Percentiles rank a stretch among this genome's conserved stretches.
Conservation (phyloP, 1,140 invertebrate species). For the Hyposmocoma kahamanoa region DNA sequence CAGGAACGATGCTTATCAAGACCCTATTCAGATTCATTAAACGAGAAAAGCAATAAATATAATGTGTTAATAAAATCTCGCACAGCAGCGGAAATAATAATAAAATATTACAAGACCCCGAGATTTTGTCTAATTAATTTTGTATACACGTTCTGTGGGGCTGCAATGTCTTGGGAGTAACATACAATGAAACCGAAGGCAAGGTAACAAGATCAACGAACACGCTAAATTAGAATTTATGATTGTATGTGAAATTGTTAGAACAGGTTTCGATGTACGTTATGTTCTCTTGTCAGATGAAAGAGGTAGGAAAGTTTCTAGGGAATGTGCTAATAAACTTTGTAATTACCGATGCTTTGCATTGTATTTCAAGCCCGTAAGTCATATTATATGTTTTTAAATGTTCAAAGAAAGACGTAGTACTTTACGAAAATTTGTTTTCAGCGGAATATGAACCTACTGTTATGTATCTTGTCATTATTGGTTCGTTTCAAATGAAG, state of each 20-base stretch:
- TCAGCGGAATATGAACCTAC: too few species aligned
- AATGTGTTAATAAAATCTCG: constrained; percentile 64
- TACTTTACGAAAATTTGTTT: too few species aligned
- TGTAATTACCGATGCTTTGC: constrained; percentile 23
- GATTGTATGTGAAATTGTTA: constrained; percentile 70
- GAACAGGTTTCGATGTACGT: constrained; percentile 55
- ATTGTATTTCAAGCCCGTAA: constrained; percentile 20
- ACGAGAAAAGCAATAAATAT: constrained; percentile 68
- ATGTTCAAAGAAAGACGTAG: too few species aligned
- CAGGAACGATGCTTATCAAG: constrained; percentile 59
- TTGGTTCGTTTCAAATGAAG: too few species aligned
- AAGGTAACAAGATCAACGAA: constrained; percentile 59
- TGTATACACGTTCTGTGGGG: constrained; percentile 60
- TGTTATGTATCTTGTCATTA: too few species aligned
- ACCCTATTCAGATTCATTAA: constrained; percentile 59
- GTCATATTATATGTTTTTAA: too few species aligned
- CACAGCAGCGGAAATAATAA: constrained; percentile 65
- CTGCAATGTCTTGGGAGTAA: constrained; percentile 63
- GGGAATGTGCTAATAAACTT: constrained; percentile 30
- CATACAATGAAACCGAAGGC: constrained; percentile 59
- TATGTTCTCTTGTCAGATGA: constrained; percentile 30
- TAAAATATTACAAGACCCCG: constrained; percentile 67
- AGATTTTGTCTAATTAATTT: constrained; percentile 73
- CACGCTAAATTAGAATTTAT: constrained; percentile 71
- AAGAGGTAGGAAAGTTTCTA: constrained; percentile 27